phyloP scores from a whole-genome alignment of 2,888 invertebrate genomes.

The Andrena marginata region DNA sequence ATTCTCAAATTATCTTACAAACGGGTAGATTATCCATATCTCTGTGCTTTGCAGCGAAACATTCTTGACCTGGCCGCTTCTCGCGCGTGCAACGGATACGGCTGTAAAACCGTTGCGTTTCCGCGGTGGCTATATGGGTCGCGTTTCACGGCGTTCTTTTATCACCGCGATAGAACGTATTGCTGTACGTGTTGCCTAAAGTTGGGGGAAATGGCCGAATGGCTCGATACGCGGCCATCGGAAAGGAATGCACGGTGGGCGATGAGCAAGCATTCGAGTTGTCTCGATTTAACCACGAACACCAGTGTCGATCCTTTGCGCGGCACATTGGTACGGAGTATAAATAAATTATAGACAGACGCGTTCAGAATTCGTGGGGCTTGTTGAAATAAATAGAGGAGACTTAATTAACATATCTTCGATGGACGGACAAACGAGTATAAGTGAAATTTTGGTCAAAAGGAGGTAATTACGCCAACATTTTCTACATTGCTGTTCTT shows the following conservation, averaged over 20 bases:
- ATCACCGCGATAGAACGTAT: slow-evolving; percentile 45
- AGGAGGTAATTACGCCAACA: too few relatives aligned
- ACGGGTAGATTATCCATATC: not conserved
- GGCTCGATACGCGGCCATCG: slow-evolving; percentile 2
- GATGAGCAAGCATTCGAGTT: not conserved
- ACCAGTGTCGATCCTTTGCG: not conserved
- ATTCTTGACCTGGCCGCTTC: slow-evolving; percentile 20
- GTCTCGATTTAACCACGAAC: slow-evolving; percentile 26
- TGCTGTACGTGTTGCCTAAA: slow-evolving; percentile 36
- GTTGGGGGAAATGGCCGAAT: not conserved
- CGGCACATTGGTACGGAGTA: not conserved
- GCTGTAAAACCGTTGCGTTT: slow-evolving; percentile 49
- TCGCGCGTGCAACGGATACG: slow-evolving; percentile 10
- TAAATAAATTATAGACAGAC: not conserved
- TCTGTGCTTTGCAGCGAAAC: slow-evolving; percentile 10
- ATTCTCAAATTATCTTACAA: not conserved
- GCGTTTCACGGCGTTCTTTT: slow-evolving; percentile 53
- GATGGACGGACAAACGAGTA: too few relatives aligned
- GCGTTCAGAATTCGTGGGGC: too few relatives aligned
- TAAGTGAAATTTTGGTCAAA: too few relatives aligned
- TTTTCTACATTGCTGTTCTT: too few relatives aligned
- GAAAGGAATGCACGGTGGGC: slow-evolving; percentile 2
- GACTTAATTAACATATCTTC: too few relatives aligned
- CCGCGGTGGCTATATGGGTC: slow-evolving; percentile 8
- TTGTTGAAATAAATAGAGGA: too few relatives aligned